phyloP scores from a whole-genome alignment of 1,140 invertebrate species.

The Steinernema khuongi region DNA sequence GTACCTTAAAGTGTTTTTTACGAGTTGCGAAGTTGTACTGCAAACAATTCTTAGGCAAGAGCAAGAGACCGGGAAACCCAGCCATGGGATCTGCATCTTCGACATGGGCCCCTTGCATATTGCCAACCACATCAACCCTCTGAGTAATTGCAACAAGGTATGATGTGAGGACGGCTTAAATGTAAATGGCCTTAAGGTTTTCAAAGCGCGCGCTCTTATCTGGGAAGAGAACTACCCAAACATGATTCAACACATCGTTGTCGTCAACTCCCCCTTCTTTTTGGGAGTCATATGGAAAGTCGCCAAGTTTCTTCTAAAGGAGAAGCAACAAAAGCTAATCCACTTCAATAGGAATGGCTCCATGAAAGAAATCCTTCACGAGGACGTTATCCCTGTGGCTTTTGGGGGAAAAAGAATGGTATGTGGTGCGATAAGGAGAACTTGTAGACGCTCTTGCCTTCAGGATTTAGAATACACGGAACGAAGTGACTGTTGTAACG shows the following conservation, averaged over 20 bases:
- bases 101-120: conserved; percentile 24
- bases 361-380: conserved; percentile 13
- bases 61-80: conserved; percentile 17
- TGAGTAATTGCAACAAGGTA: conserved; percentile 23
- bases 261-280: conserved; percentile 25
- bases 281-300: conserved; percentile 21
- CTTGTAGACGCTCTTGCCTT: conserved; percentile 8
- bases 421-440: neutral
- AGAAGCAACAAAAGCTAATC: conserved; percentile 22
- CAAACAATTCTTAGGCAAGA: conserved; percentile 25
- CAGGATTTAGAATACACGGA: conserved; percentile 18
- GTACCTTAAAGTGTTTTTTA: conserved; percentile 26
- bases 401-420: conserved; percentile 28
- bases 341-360: conserved; percentile 20
- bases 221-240: conserved; percentile 29
- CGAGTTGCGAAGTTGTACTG: conserved; percentile 22
- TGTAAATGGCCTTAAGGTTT: neutral
- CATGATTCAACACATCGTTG: conserved; percentile 27
- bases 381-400: conserved; percentile 18
- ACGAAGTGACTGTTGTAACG: conserved; percentile 24
- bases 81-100: conserved; percentile 27
- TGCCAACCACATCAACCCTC: conserved; percentile 23
- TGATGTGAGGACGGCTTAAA: neutral
- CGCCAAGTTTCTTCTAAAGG: conserved; percentile 25
- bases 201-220: conserved; percentile 24